These are phyloP conservation scores for Petrolisthes cinctipes DNA, from an alignment of 2,888 invertebrate species.

Conservation along the genomic window DNA sequence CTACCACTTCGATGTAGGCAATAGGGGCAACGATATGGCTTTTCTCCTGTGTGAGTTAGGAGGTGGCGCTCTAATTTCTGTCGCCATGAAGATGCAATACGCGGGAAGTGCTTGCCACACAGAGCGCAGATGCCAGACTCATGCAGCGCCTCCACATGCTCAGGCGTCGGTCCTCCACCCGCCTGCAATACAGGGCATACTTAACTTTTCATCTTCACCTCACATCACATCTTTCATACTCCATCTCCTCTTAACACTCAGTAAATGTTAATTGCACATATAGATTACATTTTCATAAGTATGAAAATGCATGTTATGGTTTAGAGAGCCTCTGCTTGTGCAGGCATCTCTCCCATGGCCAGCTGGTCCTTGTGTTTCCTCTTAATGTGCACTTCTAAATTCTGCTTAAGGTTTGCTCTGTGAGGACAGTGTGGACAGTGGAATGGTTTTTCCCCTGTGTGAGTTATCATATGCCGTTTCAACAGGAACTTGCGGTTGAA, in stretches of 20 bases:
- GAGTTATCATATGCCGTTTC: constrained; percentile 65
- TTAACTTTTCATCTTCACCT: constrained; percentile 49
- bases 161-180: constrained; percentile 47
- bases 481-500: constrained; percentile 64
- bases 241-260: constrained; percentile 30
- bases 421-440: constrained; percentile 64
- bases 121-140: constrained; percentile 54
- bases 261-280: constrained; percentile 22
- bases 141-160: constrained; percentile 44
- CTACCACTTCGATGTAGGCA: constrained; percentile 59
- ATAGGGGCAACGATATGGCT: constrained; percentile 58
- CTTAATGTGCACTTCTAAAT: constrained; percentile 64
- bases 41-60: constrained; percentile 58
- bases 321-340: constrained; percentile 44
- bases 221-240: not conserved
- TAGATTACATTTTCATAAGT: constrained; percentile 8
- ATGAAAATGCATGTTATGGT: constrained; percentile 31
- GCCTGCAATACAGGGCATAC: constrained; percentile 60
- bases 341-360: constrained; percentile 36
- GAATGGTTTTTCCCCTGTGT: constrained; percentile 64
- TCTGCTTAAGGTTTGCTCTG: constrained; percentile 64
- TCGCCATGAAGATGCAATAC: constrained; percentile 58
- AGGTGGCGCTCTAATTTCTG: constrained; percentile 63
- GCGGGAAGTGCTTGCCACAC: constrained; percentile 60
- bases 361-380: constrained; percentile 50